These are phyloP conservation scores for Mythimna lalbum DNA, from an alignment of 2,888 invertebrate species.

Conservation along the genomic window DNA sequence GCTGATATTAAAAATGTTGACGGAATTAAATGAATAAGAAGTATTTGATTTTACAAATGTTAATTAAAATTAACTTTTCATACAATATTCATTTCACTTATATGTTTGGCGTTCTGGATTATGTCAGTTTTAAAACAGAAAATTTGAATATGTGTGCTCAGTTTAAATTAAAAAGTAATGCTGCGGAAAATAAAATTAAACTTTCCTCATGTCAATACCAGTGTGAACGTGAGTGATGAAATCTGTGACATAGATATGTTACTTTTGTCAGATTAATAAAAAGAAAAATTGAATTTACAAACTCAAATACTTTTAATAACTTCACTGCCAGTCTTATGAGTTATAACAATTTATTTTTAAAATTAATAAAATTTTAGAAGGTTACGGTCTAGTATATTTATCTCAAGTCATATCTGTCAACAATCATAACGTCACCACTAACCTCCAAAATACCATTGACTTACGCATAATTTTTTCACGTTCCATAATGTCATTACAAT, in stretches of 20 bases:
- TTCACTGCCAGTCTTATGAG: not conserved
- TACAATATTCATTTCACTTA: constrained; percentile 1
- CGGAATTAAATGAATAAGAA: constrained; percentile 38
- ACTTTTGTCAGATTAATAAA: constrained; percentile 7
- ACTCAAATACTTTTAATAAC: constrained; percentile 4
- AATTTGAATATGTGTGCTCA: constrained; percentile 2
- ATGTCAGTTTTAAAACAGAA: not conserved
- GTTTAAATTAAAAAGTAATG: constrained; percentile 39
- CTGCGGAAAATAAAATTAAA: not conserved
- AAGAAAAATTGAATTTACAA: constrained; percentile 25
- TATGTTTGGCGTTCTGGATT: not conserved
- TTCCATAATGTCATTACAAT: constrained; percentile 71
- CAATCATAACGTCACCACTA: constrained; percentile 5
- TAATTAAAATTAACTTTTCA: constrained; percentile 35
- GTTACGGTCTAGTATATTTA: not conserved
- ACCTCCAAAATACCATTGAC: constrained; percentile 66
- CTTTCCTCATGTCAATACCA: constrained; percentile 3
- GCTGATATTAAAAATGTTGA: constrained; percentile 44
- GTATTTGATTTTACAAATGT: constrained; percentile 35
- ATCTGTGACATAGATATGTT: constrained; percentile 18
- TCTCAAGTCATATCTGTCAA: constrained; percentile 19
- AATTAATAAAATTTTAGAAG: not conserved
- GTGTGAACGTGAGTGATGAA: constrained; percentile 17
- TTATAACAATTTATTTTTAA: not conserved
- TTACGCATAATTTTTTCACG: constrained; percentile 69